Evolutionary conservation across 37 sponge, comb jelly and placozoan species (phyloP).

Genomic region (Ianthella basta): DNA sequence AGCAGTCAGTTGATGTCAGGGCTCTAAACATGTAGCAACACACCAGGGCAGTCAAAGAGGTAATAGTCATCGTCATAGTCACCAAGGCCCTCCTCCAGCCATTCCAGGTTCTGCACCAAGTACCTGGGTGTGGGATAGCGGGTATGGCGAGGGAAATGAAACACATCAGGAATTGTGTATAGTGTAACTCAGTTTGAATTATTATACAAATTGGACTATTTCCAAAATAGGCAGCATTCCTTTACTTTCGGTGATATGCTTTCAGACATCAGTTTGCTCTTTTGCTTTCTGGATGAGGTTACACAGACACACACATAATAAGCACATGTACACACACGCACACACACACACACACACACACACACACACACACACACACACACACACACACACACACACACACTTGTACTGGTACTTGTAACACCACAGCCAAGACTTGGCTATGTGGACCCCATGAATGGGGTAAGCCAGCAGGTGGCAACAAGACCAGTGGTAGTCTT

Average conservation of each 20-base stretch:
- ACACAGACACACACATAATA: not conserved
- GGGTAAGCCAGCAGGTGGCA: too few relatives aligned
- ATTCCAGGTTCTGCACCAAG: slow-evolving; percentile 56
- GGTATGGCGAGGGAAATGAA: slow-evolving; percentile 23
- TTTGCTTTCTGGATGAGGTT: slow-evolving; percentile 39
- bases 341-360: too few relatives aligned
- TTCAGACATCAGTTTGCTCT: slow-evolving; percentile 49
- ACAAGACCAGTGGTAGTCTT: too few relatives aligned
- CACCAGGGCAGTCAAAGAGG: slow-evolving; percentile 98
- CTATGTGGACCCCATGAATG: too few relatives aligned
- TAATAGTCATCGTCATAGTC: slow-evolving; percentile 94
- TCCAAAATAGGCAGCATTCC: too few relatives aligned
- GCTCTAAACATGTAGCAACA: too few relatives aligned
- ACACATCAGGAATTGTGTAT: not conserved
- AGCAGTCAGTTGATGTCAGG: too few relatives aligned
- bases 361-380: not conserved
- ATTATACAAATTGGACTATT: too few relatives aligned
- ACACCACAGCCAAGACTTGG: too few relatives aligned
- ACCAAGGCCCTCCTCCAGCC: slow-evolving; percentile 94
- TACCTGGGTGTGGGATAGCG: slow-evolving; percentile 57
- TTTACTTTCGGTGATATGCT: not conserved
- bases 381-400: not conserved
- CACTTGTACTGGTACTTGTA: too few relatives aligned
- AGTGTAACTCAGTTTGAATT: too few relatives aligned
- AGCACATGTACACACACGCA: too few relatives aligned